Conservation (phyloP, 2,113 vertebrate genomes). For the Emydura subglobosa region DNA sequence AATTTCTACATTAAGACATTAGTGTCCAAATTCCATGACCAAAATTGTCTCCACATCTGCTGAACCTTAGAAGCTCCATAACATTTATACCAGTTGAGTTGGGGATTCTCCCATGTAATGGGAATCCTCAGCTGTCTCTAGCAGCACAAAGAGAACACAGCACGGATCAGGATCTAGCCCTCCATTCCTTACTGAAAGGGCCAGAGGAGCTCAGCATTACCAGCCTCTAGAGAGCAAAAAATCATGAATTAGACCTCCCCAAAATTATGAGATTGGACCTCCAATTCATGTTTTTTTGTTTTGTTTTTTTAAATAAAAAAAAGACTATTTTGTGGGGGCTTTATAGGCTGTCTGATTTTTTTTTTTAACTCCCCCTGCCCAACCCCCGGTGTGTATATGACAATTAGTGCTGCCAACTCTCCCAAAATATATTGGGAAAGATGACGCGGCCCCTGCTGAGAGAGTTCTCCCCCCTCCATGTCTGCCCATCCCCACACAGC, state of each 20-base stretch:
- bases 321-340: not conserved
- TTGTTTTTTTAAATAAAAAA: not conserved
- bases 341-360: not conserved
- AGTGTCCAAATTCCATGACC: not conserved
- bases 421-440: no score
- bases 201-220: not conserved
- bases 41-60: not conserved
- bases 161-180: not conserved
- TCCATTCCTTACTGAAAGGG: not conserved
- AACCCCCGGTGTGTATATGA: no score
- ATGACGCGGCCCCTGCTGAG: no score
- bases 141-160: not conserved
- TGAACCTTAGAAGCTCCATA: not conserved
- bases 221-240: not conserved
- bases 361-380: no score
- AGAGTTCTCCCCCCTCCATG: not conserved
- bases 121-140: not conserved
- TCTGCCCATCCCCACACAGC: not conserved
- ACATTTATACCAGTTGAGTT: not conserved
- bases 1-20: not conserved
- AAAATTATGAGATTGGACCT: not conserved
- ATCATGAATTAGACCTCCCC: not conserved
- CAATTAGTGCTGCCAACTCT: no score
- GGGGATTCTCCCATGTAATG: not conserved
- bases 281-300: not conserved